Evolutionary conservation across 2,888 invertebrate genomes (phyloP), one percentile per base, ranked within the genome.

Genomic region (Tipula vernalis): DNA sequence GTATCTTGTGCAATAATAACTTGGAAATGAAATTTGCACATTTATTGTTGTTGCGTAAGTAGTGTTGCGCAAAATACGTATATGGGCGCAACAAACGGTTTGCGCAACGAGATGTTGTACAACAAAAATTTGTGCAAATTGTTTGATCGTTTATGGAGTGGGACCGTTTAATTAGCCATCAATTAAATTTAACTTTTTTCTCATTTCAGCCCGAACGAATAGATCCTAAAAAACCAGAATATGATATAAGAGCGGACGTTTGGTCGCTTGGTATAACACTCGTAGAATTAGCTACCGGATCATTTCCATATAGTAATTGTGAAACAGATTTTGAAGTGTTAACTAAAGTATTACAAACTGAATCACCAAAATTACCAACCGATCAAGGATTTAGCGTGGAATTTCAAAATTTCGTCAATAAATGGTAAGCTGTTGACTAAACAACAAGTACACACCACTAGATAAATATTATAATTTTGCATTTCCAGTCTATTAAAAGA

Each of bases 191-290:
- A 28, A 28, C 2, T 39, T 39, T 39, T 39, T 39, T 6, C 2
- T 39, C 39, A 98, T 88, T 91, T 36, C 90, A 98, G 98, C 99
- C 99, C 86, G 99, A 99, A 93, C 94, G 99, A 89, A 99, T 99
- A 92, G 98, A 98, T 92, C 98, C 98, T 36, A 95, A 95, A 88
- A 95, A 96, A 90, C 98, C 98, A 87, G 98, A 98, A 92, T 99
- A 99, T 92, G 99, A 99, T 92, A 98, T 99, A 90, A 94, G 99
- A 89, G 99, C 99, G 28, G 99, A 99, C 92, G 99, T 99, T 86
- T 99, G 99, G 99, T 98, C 98, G 88, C 93, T 99, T 89, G 99
- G 99, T 89, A 98, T 98, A 90, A 98, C 98, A 87, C 93, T 98
- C 87, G 97, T 99, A 86, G 99, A 99, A 93, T 93, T 99, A 90